Evolutionary conservation across 64 coral and sea anemone genomes (phyloP), one percentile per base, ranked within the genome.

Genomic region (Anthopleura sola): DNA sequence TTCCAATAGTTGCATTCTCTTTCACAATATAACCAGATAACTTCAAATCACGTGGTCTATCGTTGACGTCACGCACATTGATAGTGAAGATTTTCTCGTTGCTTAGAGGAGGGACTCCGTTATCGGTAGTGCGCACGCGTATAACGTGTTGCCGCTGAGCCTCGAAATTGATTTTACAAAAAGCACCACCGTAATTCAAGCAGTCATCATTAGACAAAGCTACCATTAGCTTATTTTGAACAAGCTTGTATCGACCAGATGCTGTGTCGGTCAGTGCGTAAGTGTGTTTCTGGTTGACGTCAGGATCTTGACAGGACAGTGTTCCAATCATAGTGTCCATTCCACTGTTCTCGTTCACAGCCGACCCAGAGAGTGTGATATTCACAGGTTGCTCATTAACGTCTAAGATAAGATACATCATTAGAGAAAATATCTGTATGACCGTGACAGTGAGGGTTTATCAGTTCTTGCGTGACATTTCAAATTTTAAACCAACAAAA

Each of bases 151-250:
- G 39, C 21, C 44, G 50, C 33, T 87, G 44, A 48, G 55, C 85
- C 86, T 98, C 95, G 49, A 91, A 98, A 78, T 98, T 98, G 60
- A 98, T 48, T 37, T 88, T 87, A 51, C 95, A 98, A 57, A 90
- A 90, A 49, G 53, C 68, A 84, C 86, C 86, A 36, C 90, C 50
- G 53, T 82, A 84, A 48, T 87, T 64, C 15, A 83, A 76, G 69
- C 82, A 83, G 64, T 88, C 49, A 81, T 39, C 36, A 55, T 91
- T 88, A 24, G 82, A 62, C 34, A 95, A 38, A 40, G 88, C 81
- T 74, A 90, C 79, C 82, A 74, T 90, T 0, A 90, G 68, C 80
- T 78, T 48, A 37, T 84, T 90, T n/a, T 84, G 32, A 82, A 85
- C 81, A 16, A 82, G 71, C n/a, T 91, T 90, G 44, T 87, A 91